phyloP scores from a whole-genome alignment of 2,113 vertebrate species.

The Callaeas wilsoni region DNA sequence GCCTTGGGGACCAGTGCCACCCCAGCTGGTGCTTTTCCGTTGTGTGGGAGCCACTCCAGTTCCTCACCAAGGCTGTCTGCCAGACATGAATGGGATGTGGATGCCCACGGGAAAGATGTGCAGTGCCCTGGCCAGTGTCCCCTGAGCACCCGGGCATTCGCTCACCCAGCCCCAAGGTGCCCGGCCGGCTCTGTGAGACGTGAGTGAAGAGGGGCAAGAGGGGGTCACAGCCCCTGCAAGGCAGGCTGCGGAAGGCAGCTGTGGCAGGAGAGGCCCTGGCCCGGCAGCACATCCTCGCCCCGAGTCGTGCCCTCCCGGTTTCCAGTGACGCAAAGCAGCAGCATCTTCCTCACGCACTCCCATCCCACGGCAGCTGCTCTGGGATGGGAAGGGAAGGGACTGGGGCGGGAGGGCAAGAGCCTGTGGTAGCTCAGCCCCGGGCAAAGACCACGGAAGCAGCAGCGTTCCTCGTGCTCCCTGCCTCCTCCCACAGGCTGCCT shows the following conservation, averaged over 20 bases:
- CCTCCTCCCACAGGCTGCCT: not conserved
- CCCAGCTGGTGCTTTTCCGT: not conserved
- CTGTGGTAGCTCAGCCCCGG: not conserved
- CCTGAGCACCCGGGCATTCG: not conserved
- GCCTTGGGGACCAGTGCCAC: not conserved
- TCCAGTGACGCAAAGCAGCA: not conserved
- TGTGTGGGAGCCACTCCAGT: not conserved
- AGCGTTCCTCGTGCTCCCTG: rapidly evolving
- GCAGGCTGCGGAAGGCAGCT: not conserved
- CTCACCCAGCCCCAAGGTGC: not conserved
- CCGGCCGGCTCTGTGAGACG: not conserved
- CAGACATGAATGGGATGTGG: rapidly evolving
- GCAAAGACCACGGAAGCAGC: not conserved
- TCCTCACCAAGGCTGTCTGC: not conserved
- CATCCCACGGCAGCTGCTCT: not conserved
- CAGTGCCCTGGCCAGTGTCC: not conserved
- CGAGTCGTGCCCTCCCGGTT: rapidly evolving
- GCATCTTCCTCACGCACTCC: rapidly evolving
- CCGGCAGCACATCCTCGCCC: not conserved
- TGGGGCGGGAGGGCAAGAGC: not conserved
- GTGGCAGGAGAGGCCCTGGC: not conserved
- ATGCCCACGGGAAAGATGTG: not conserved
- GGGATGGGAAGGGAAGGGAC: not conserved
- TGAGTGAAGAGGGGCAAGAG: not conserved
- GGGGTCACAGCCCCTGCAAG: not conserved